phyloP scores from a whole-genome alignment of 2,113 vertebrate species.

The Misgurnus mizolepis region DNA sequence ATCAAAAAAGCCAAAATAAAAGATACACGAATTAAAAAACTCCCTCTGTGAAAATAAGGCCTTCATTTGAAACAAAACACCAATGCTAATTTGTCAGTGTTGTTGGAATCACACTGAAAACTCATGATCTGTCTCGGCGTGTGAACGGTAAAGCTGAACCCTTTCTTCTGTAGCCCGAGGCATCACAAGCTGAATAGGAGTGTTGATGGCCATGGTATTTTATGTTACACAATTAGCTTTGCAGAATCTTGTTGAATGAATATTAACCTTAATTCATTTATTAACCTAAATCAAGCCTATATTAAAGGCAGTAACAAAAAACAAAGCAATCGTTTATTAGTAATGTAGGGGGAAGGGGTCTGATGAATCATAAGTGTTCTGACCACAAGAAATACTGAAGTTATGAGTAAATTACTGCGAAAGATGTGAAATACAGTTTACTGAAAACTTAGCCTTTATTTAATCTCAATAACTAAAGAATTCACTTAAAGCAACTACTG shows the following conservation, averaged over 20 bases:
- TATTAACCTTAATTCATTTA: too few relatives aligned
- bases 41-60: not conserved
- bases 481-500: not conserved
- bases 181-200: not conserved
- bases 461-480: not conserved
- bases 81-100: not conserved
- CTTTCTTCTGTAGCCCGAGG: not conserved
- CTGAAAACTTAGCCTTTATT: not conserved
- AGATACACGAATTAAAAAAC: too few relatives aligned
- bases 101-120: conserved; percentile 42
- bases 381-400: not conserved
- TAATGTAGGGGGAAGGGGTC: not conserved
- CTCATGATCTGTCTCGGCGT: conserved; percentile 35
- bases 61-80: not conserved
- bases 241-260: not conserved
- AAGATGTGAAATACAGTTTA: conserved; percentile 1
- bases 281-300: not conserved
- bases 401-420: conserved; percentile 8
- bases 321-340: conserved; percentile 28
- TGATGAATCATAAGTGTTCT: not conserved
- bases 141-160: not conserved
- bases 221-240: not conserved
- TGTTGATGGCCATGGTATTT: not conserved
- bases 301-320: not conserved
- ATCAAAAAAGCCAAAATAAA: too few relatives aligned